Percentiles rank a stretch among this genome's conserved stretches.
phyloP scores from a whole-genome alignment of 1,140 invertebrate species.

The Heliconius melpomene region DNA sequence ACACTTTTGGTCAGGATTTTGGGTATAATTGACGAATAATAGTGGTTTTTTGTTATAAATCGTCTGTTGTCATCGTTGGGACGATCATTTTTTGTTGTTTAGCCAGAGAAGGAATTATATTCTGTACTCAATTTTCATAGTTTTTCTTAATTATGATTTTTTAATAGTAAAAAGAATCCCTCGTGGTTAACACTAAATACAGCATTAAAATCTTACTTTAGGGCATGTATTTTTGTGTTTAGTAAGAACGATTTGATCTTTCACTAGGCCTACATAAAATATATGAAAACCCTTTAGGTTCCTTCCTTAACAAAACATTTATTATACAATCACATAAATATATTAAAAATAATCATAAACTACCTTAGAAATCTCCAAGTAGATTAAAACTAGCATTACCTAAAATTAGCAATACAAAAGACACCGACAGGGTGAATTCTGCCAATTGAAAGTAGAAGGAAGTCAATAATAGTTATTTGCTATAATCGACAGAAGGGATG shows the following conservation, averaged over 20 bases:
- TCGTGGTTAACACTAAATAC: too few species aligned
- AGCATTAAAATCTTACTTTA: too few species aligned
- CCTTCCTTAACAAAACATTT: too few species aligned
- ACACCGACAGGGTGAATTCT: conserved; percentile 58
- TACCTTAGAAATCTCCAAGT: conserved; percentile 41
- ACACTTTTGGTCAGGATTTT: conserved; percentile 45
- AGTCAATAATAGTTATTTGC: conserved; percentile 81
- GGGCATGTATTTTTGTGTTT: too few species aligned
- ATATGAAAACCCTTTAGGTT: too few species aligned
- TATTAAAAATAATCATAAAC: conserved; percentile 11
- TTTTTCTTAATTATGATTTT: too few species aligned
- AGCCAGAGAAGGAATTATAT: background rate
- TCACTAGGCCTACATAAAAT: too few species aligned
- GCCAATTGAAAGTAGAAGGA: conserved; percentile 77
- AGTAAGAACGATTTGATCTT: too few species aligned
- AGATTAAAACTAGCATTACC: conserved; percentile 62
- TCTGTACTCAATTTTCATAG: too few species aligned
- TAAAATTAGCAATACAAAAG: conserved; percentile 79
- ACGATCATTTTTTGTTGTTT: background rate
- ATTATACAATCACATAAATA: too few species aligned
- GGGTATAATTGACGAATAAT: background rate
- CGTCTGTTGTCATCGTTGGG: background rate
- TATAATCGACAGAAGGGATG: conserved; percentile 78
- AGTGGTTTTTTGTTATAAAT: background rate
- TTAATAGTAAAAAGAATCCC: too few species aligned